A percentile compares a stretch with the other conserved stretches of the same genome.
Conservation (phyloP, 2,888 invertebrate genomes). For the Sialis lutaria region DNA sequence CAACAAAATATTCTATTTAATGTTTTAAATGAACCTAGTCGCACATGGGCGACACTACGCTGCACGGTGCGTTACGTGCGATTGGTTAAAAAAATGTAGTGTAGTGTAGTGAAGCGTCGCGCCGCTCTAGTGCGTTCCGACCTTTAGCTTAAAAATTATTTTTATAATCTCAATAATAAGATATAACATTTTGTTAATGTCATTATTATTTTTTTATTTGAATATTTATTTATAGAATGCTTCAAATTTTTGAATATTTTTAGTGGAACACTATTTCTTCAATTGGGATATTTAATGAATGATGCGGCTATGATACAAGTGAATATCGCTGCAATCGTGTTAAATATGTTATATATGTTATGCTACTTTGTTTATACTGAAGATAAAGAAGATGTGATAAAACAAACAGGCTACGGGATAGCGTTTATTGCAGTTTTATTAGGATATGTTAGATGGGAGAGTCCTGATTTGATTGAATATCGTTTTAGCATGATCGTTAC, state of each 20-base stretch:
- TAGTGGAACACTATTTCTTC: conserved; percentile 59
- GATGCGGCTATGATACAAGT: conserved; percentile 64
- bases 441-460: conserved; percentile 47
- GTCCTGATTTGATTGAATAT: conserved; percentile 42
- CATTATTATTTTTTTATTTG: not conserved
- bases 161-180: too few species aligned
- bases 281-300: conserved; percentile 53
- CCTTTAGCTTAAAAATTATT: too few species aligned
- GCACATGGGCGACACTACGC: too few species aligned
- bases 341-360: conserved; percentile 48
- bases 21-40: too few species aligned
- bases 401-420: conserved; percentile 34
- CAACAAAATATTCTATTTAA: too few species aligned
- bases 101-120: too few species aligned
- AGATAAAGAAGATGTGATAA: conserved; percentile 34
- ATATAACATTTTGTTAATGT: too few species aligned
- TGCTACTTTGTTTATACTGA: conserved; percentile 48
- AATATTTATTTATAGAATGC: not conserved
- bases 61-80: too few species aligned
- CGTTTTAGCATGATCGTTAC: conserved; percentile 57
- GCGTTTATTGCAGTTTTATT: conserved; percentile 39
- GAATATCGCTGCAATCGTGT: conserved; percentile 52
- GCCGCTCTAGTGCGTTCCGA: too few species aligned
- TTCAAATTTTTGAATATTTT: conserved; percentile 13
- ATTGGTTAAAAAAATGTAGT: too few species aligned